Evolutionary conservation across 2,888 invertebrate genomes (phyloP).

Genomic region (Trichopoda pennipes): DNA sequence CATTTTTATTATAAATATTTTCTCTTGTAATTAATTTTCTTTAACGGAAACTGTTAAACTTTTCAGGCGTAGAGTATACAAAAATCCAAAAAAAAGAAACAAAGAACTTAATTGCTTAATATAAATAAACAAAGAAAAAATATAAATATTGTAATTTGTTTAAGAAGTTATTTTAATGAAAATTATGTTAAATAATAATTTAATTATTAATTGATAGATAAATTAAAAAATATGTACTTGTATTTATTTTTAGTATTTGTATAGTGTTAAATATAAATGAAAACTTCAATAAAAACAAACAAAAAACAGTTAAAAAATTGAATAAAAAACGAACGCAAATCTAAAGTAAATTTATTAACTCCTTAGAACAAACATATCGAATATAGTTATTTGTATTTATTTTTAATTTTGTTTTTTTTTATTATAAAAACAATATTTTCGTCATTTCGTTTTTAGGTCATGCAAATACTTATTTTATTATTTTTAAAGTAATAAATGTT

Average conservation of each 20-base stretch:
- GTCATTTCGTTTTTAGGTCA: constrained; percentile 46
- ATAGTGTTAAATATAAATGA: constrained; percentile 36
- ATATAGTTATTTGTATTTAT: constrained; percentile 51
- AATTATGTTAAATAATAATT: constrained; percentile 24
- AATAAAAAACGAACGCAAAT: constrained; percentile 7
- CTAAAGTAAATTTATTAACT: constrained; percentile 32
- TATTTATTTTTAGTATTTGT: constrained; percentile 49
- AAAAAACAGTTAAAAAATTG: constrained; percentile 34
- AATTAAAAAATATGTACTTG: constrained; percentile 15
- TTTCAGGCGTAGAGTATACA: not conserved
- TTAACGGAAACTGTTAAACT: too few relatives aligned
- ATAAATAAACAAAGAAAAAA: constrained; percentile 11
- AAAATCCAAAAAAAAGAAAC: not conserved
- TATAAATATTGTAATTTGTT: constrained; percentile 27
- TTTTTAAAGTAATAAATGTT: constrained; percentile 55
- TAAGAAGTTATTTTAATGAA: constrained; percentile 11
- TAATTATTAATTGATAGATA: constrained; percentile 14
- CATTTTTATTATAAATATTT: too few relatives aligned
- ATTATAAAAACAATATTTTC: constrained; percentile 14
- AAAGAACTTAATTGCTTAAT: constrained; percentile 4
- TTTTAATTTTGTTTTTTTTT: constrained; percentile 22
- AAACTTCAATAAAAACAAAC: constrained; percentile 17
- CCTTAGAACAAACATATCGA: constrained; percentile 63
- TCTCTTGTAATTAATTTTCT: too few relatives aligned
- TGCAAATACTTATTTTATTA: constrained; percentile 40